Evolutionary conservation across 2,888 invertebrate genomes (phyloP), one percentile per base, ranked within the genome.

Genomic region (Drosophila merina): DNA sequence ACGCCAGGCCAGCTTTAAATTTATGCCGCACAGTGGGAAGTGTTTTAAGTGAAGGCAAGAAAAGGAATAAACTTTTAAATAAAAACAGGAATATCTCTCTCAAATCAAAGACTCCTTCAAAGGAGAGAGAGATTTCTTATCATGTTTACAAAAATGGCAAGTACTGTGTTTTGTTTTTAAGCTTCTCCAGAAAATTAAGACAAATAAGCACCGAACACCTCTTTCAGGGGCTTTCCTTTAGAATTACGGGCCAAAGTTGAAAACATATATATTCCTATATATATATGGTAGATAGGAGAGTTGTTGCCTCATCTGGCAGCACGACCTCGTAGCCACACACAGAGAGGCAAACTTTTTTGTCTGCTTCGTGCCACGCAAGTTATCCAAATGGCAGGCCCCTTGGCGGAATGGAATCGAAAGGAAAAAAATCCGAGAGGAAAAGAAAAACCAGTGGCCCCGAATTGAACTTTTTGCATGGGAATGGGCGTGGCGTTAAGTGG

Each of bases 401-500:
- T 47, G 38, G 47, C 49, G 56, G 31, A 45, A 63, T 45, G 33
- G 40, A 26, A 30, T 9, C 38, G 40, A 40, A 20, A 2, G 20
- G 52, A 36, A 33, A 36, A 33, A 47, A 20, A 45, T n/a, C 14
- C 48, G 12, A 40, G 48, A 25, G 44, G 36, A 31, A 57, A 63
- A 48, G 26, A 48, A 50, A 64, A 67, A 63, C 58, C 58, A 57
- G 47, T 55, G 72, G 40, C 50, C 72, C 71, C 68, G 69, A 70
- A 67, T 25, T 66, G 78, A 80, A 79, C 74, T 74, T 86, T 36
- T 82, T 72, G 72, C 76, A 72, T 62, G 62, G 47, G 48, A 71
- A 63, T 49, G 64, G 42, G 28, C 20, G 55, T 76, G 86, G 62
- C 72, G 74, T 71, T 78, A 82, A 85, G 81, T 82, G 83, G 86